Evolutionary conservation across 2,797 vertebrate genomes (phyloP), one percentile per base, ranked within the genome.

Genomic region (Xiphophorus birchmanni): DNA sequence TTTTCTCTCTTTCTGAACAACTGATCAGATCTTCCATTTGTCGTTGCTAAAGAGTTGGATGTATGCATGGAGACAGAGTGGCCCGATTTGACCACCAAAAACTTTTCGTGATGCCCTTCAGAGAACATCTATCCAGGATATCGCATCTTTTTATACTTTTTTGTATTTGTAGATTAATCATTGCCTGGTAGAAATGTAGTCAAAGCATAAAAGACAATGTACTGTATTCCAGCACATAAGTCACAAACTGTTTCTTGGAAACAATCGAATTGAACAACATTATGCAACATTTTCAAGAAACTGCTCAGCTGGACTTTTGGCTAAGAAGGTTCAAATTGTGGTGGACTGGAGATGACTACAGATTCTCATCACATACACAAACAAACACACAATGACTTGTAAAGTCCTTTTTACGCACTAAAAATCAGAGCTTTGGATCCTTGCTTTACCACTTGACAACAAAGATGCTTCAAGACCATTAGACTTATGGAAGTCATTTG

Each of bases 141-240:
- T 84, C 76, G 85, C 92, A 92, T 91, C 86, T 88, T 95, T 95
- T 96, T 95, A 89, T 93, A 94, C 94, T 93, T 91, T 95, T 96
- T 96, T 96, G 88, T 96, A 96, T 91, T 93, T 93, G 92, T 95
- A 91, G 86, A 94, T 87, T 89, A 89, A 90, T 80, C 91, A 90
- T 91, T 89, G 91, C 92, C 91, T 92, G 89, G 88, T 94, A 89
- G 89, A 92, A 90, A 85, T 79, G 82, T 92, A 88, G 89, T 90
- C 80, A 76, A 91, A 86, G 87, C 75, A 83, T 47, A 56, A 83
- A 78, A 90, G 86, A 92, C 86, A 84, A 74, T 86, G 40, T 86
- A 87, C 83, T 65, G 48, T 81, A 88, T 82, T 87, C 88, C 75
- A 89, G 82, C 84, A 92, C 87, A 89, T 80, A 44, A 83, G 83